Evolutionary conservation across 1,140 invertebrate species (phyloP).

Genomic region (Drosophila santomea): DNA sequence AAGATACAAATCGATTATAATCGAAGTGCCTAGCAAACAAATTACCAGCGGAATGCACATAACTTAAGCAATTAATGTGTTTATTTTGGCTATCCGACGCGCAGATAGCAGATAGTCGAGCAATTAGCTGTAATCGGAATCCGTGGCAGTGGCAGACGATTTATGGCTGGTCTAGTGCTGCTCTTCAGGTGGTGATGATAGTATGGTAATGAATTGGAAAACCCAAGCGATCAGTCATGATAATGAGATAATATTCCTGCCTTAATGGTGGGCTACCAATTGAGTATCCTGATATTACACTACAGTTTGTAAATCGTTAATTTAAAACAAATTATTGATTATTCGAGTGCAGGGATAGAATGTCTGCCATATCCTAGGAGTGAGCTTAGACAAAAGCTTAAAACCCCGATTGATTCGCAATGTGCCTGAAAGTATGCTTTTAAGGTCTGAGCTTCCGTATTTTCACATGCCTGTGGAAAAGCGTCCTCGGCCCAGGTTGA

Average conservation of each 20-base stretch:
- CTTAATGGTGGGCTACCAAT: neutral
- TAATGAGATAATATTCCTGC: slow-evolving; percentile 7
- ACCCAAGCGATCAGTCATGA: slow-evolving; percentile 8
- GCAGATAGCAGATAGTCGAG: slow-evolving; percentile 38
- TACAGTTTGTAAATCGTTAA: neutral
- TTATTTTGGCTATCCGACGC: slow-evolving; percentile 41
- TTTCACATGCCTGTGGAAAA: neutral
- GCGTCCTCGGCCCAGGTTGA: slow-evolving; percentile 16
- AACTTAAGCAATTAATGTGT: slow-evolving; percentile 45
- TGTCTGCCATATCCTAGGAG: no score
- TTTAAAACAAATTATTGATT: no score
- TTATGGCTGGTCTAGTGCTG: slow-evolving; percentile 21
- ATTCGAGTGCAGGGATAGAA: no score
- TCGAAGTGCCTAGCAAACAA: slow-evolving; percentile 38
- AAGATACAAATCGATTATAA: neutral
- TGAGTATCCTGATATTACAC: neutral
- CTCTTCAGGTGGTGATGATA: neutral
- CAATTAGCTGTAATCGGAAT: slow-evolving; percentile 47
- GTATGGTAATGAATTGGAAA: slow-evolving; percentile 14
- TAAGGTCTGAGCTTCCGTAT: neutral
- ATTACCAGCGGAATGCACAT: slow-evolving; percentile 40
- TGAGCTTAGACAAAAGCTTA: no score
- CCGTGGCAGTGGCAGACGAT: slow-evolving; percentile 36
- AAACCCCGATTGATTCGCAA: no score
- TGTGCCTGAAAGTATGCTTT: slow-evolving; percentile 10